A percentile compares a stretch with the other conserved stretches of the same genome.
Evolutionary conservation across 2,113 vertebrate genomes (phyloP).

Genomic region (Festucalex cinctus): DNA sequence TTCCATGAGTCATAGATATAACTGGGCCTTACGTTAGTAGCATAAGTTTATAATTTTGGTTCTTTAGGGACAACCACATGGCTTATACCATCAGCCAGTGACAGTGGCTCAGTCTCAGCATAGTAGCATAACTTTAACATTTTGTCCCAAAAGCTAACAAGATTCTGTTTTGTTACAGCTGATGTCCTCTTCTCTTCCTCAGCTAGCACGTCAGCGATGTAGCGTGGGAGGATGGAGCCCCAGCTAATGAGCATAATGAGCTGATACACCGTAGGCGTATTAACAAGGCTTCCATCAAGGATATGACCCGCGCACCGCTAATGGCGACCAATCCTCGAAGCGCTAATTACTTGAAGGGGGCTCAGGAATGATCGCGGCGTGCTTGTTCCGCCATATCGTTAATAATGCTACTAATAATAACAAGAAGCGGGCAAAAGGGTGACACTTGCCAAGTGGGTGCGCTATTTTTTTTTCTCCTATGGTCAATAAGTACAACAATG

Average conservation of each 20-base stretch:
- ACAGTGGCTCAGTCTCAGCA: neutral
- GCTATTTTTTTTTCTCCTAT: constrained; percentile 9
- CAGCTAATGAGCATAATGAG: constrained; percentile 19
- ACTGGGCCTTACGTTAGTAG: neutral
- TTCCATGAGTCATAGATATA: neutral
- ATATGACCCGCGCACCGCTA: constrained; percentile 2
- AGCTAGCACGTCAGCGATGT: neutral
- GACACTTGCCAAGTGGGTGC: constrained; percentile 19
- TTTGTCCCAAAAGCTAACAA: neutral
- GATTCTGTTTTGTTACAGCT: neutral
- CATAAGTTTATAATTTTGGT: neutral
- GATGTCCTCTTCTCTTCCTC: neutral
- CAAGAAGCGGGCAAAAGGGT: neutral
- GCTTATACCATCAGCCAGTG: neutral
- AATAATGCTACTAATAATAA: constrained; percentile 2
- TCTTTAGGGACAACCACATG: too few species aligned
- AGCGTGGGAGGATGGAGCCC: constrained; percentile 3
- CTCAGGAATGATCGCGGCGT: constrained; percentile 1
- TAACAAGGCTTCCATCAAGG: constrained; percentile 14
- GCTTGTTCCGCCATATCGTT: neutral
- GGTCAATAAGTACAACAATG: constrained; percentile 27
- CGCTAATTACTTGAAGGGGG: constrained; percentile 11
- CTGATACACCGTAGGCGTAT: constrained; percentile 15
- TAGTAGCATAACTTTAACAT: neutral
- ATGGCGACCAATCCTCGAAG: constrained; percentile 18